These are phyloP conservation scores for Trypoxylus dichotomus DNA, from an alignment of 1,140 invertebrate genomes.

Conservation along the genomic window DNA sequence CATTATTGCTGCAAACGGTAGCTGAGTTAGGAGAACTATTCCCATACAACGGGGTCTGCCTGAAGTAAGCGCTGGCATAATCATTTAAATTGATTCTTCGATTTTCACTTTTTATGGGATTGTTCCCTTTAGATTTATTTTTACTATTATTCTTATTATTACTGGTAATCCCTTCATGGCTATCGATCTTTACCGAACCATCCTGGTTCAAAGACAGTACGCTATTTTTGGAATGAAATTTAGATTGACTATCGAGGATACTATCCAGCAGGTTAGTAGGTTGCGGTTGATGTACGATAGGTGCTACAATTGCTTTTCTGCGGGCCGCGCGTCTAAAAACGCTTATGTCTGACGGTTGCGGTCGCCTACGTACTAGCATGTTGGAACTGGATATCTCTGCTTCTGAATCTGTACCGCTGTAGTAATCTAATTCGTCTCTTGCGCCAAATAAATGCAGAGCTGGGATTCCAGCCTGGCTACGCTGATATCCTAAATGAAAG, in stretches of 20 bases:
- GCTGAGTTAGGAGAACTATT: not conserved
- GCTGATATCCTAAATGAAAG: conserved; percentile 14
- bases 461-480: conserved; percentile 45
- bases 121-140: conserved; percentile 46
- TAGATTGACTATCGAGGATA: conserved; percentile 74
- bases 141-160: conserved; percentile 38
- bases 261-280: conserved; percentile 66
- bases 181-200: conserved; percentile 59
- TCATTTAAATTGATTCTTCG: conserved; percentile 44
- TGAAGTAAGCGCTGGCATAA: conserved; percentile 30
- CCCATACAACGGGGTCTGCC: conserved; percentile 61
- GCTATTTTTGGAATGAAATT: conserved; percentile 69
- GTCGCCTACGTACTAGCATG: conserved; percentile 52
- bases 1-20: not conserved
- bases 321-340: conserved; percentile 55
- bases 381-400: conserved; percentile 44
- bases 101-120: not conserved
- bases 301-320: conserved; percentile 55
- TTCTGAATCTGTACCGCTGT: conserved; percentile 61
- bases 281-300: conserved; percentile 46
- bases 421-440: conserved; percentile 66
- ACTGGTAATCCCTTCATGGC: conserved; percentile 31
- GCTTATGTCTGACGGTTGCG: conserved; percentile 51
- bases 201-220: conserved; percentile 64
- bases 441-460: conserved; percentile 63